These are phyloP conservation scores for Portevinia maculata DNA, from an alignment of 2,888 invertebrate genomes.

Conservation along the genomic window DNA sequence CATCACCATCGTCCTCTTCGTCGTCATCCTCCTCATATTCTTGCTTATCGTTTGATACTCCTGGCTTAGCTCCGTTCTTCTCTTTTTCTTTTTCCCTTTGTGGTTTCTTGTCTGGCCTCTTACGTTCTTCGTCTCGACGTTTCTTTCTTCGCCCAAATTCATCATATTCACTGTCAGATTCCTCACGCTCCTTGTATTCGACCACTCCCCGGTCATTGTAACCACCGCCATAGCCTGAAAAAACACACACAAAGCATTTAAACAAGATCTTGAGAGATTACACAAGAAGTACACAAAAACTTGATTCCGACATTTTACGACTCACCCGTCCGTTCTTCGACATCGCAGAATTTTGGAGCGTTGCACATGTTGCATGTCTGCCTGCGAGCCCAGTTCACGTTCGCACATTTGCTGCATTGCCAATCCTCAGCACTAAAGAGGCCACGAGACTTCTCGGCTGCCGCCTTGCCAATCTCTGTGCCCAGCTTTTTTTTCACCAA, in stretches of 20 bases:
- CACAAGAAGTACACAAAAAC: conserved; percentile 16
- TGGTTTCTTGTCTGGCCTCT: conserved; percentile 83
- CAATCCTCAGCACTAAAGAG: conserved; percentile 97
- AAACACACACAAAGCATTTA: conserved; percentile 18
- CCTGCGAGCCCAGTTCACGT: conserved; percentile 96
- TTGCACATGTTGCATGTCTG: conserved; percentile 99
- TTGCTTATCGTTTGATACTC: conserved; percentile 78
- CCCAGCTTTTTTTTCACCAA: conserved; percentile 89
- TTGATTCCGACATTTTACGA: conserved; percentile 77
- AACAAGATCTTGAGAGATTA: conserved; percentile 1
- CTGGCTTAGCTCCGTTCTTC: conserved; percentile 44
- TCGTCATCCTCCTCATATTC: conserved; percentile 83
- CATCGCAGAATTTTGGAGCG: conserved; percentile 98
- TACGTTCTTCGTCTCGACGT: conserved; percentile 75
- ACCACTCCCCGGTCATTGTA: conserved; percentile 98
- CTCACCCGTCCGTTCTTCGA: conserved; percentile 89
- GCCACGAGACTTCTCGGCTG: conserved; percentile 96
- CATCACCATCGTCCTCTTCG: conserved; percentile 86
- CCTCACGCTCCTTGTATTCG: conserved; percentile 95
- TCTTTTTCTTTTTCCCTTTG: conserved; percentile 28
- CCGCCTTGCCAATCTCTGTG: conserved; percentile 98
- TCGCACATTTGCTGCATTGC: conserved; percentile 99
- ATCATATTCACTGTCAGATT: conserved; percentile 97
- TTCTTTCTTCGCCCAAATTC: conserved; percentile 91
- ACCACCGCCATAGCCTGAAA: conserved; percentile 90